These are phyloP conservation scores for Apamea epomidion DNA, from an alignment of 2,888 invertebrate genomes.

Conservation along the genomic window DNA sequence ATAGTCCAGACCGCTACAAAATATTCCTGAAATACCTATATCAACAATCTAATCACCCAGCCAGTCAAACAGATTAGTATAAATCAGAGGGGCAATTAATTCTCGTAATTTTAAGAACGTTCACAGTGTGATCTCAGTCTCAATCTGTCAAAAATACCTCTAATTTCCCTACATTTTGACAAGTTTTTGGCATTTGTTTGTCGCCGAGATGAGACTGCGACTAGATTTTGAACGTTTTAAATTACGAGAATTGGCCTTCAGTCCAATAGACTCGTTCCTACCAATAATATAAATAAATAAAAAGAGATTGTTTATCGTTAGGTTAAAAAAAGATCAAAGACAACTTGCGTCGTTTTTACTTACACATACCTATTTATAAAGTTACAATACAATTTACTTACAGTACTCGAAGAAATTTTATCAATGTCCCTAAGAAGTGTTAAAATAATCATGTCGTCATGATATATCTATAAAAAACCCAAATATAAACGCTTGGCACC, in stretches of 20 bases:
- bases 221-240: no score
- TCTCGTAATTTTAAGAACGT: no score
- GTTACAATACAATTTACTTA: neutral
- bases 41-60: neutral
- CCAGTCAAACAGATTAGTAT: neutral
- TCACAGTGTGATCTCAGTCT: no score
- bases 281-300: neutral
- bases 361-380: neutral
- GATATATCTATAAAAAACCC: constrained; percentile 65
- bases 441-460: constrained; percentile 59
- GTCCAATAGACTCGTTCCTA: neutral
- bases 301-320: neutral
- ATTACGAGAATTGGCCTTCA: no score
- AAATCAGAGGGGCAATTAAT: no score
- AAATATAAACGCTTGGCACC: constrained; percentile 72
- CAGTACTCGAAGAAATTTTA: neutral
- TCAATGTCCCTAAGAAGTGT: constrained; percentile 35
- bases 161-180: no score
- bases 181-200: no score
- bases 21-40: neutral
- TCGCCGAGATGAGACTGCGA: no score
- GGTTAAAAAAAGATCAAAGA: constrained; percentile 24
- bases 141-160: no score
- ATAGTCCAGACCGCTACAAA: neutral
- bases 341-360: neutral